A percentile compares a stretch with the other conserved stretches of the same genome.
Evolutionary conservation across 2,113 vertebrate species (phyloP).

Genomic region (Mesocricetus auratus): DNA sequence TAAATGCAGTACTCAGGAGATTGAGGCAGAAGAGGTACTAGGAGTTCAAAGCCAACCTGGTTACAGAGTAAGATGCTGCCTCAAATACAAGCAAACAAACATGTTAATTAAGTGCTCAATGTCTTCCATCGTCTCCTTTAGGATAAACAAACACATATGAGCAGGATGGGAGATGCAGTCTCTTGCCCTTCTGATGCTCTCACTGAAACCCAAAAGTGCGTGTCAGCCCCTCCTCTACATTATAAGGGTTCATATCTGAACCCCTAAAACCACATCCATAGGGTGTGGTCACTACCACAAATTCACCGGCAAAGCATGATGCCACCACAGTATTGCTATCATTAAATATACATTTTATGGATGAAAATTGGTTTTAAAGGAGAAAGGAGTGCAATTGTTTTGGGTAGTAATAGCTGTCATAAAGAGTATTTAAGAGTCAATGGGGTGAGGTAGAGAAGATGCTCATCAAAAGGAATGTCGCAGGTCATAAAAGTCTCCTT

Average conservation of each 20-base stretch:
- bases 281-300: too few species aligned
- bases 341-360: background rate
- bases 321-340: background rate
- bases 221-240: too few species aligned
- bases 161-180: background rate
- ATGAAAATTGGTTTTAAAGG: background rate
- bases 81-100: background rate
- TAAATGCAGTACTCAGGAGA: background rate
- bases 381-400: background rate
- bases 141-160: background rate
- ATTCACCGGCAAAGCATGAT: too few species aligned
- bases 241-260: too few species aligned
- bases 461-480: background rate
- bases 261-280: too few species aligned
- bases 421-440: background rate
- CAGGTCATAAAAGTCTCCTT: background rate
- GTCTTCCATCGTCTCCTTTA: background rate
- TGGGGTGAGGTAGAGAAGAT: background rate
- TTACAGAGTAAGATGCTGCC: background rate
- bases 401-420: background rate
- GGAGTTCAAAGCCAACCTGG: background rate
- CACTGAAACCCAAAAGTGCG: too few species aligned
- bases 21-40: background rate
- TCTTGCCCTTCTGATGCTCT: too few species aligned
- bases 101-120: background rate